Evolutionary conservation across 2,113 vertebrate species (phyloP), one percentile per base, ranked within the genome.

Genomic region (Dascyllus trimaculatus): DNA sequence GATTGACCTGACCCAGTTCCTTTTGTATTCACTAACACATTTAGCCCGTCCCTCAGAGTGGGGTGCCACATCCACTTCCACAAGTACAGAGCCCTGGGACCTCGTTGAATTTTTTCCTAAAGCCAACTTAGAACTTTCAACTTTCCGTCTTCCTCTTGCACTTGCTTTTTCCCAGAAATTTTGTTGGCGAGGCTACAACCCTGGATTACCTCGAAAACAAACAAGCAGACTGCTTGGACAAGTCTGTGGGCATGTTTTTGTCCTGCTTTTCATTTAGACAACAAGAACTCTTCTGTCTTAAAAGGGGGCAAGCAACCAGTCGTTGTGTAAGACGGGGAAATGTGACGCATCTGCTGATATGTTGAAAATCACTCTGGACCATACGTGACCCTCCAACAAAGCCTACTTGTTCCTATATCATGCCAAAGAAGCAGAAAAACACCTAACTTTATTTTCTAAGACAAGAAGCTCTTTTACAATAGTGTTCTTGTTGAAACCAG

Each of bases 261-360:
- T 88, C 81, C 80, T 79, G 88, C 80, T 91, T 90, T 91, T 85
- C 81, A 87, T 87, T 85, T 75, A 77, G 80, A 71, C 85, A 91
- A 94, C 91, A 94, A 93, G 82, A 88, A 80, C 21, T 61, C 82
- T 82, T 94, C 83, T 93, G 93, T 95, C 76, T 68, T 72, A 19
- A 81, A 88, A 93, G 59, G 61, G 73, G 87, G 70, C 79, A 86
- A 58, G 76, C 78, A 75, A 81, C 67, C 83, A 29, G 15, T 63
- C 40, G 69, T 95, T 94, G 92, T 88, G 78, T 68, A 94, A 95
- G 82, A 85, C 24, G 51, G 57, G 81, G 84, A 92, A 91, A 92
- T 91, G 88, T 82, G 91, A 92, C 87, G 89, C 82, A 85, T 90
- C 91, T 89, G 84, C 89, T 91, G 92, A 94, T 93, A 82, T 78